Evolutionary conservation across 2,797 vertebrate species (phyloP).

Genomic region (Cossypha polioptera): DNA sequence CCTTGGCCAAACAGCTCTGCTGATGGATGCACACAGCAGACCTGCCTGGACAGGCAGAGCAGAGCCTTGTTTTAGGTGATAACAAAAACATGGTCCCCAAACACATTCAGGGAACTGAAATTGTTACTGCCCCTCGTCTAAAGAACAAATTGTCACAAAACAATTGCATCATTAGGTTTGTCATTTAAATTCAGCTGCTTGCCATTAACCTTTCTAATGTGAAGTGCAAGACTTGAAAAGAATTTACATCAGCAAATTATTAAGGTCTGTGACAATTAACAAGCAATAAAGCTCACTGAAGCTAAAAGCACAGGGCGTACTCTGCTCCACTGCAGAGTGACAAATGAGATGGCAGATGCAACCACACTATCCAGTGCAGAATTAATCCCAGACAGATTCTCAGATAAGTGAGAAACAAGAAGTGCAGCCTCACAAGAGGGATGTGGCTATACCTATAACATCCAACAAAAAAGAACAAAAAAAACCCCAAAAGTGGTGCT

Average conservation of each 20-base stretch:
- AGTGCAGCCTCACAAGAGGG: neutral
- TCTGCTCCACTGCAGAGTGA: neutral
- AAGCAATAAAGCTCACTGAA: neutral
- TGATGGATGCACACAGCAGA: neutral
- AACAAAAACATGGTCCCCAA: neutral
- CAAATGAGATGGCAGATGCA: neutral
- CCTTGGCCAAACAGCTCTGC: neutral
- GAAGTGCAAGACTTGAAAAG: neutral
- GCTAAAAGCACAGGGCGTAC: neutral
- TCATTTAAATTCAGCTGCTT: neutral
- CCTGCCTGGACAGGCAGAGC: neutral
- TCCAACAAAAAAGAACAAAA: neutral
- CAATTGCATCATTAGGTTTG: neutral
- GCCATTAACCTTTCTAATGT: neutral
- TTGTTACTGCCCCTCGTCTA: neutral
- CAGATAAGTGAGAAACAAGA: neutral
- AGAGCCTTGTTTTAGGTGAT: neutral
- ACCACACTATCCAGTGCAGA: neutral
- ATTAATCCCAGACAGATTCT: constrained; percentile 1
- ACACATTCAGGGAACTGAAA: neutral
- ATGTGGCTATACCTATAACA: neutral
- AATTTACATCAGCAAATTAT: neutral
- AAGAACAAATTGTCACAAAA: neutral
- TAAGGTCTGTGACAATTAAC: neutral
- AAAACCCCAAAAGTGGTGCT: neutral